Evolutionary conservation across 1,140 invertebrate genomes (phyloP), one percentile per base, ranked within the genome.

Genomic region (Neodiprion pinetum): DNA sequence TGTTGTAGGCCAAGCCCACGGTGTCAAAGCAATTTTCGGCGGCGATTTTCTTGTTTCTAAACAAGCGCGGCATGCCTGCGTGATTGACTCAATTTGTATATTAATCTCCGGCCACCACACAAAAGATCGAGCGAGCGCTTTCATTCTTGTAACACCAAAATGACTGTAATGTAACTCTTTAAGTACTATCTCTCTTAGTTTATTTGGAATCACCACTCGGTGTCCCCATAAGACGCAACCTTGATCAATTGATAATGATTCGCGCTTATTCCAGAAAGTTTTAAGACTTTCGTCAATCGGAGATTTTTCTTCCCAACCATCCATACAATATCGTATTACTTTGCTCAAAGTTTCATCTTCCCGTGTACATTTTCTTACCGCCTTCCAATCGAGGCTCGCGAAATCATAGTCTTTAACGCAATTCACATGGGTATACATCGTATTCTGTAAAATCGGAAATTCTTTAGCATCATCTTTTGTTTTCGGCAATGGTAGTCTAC

Each of bases 61-160:
- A 79, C 87, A 89, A 7, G 68, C 68, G 9, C 71, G 49, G 74
- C 79, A 82, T 11, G 11, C 70, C 21, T 69, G 40, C 11, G 78
- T 74, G n/a, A 74, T 65, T 5, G 73, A 47, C 76, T 89, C 84
- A 61, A 88, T 85, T 9, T 88, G 85, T 9, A 74, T 74, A 75
- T 90, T 85, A 3, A 90, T 81, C 9, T 79, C 77, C 49, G 84
- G 83, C 88, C 89, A 90, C 81, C 82, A 90, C 5, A 88, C 80
- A 75, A 86, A 85, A 9, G 72, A 81, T 9, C 88, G 70, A 9
- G 87, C 85, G 8, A 86, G 61, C 21, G 75, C 70, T 76, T 90
- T 90, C 80, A 88, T 88, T 70, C 84, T 81, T 4, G 84, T 81
- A 8, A 88, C 17, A 21, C 17, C 17, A 21, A 21, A 21, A 21